Evolutionary conservation across 2,888 invertebrate species (phyloP).

Genomic region (Cremastinae sp.): DNA sequence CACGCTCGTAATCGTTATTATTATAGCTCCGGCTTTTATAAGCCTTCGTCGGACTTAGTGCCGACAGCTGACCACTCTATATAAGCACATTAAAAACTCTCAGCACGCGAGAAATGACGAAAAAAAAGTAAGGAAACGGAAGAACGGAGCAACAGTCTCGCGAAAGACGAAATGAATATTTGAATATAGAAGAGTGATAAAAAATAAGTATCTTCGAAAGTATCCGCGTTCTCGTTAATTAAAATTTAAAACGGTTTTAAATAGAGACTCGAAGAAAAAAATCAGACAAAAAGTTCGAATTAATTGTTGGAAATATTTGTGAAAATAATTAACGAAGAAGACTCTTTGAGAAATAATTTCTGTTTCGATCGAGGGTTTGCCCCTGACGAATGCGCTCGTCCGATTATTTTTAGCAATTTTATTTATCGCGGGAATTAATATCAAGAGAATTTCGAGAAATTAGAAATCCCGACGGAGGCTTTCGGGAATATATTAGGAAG

Average conservation of each 20-base stretch:
- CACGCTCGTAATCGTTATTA: slow-evolving; percentile 32
- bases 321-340: too few species aligned
- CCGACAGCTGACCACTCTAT: slow-evolving; percentile 71
- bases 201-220: too few species aligned
- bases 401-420: neutral
- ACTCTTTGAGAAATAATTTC: too few species aligned
- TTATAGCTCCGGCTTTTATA: slow-evolving; percentile 56
- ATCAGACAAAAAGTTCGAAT: too few species aligned
- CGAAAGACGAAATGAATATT: neutral
- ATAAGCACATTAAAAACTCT: slow-evolving; percentile 42
- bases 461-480: slow-evolving; percentile 22
- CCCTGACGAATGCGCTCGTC: slow-evolving; percentile 60
- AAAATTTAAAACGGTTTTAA: too few species aligned
- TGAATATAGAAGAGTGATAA: neutral
- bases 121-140: slow-evolving; percentile 3
- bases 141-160: slow-evolving; percentile 1
- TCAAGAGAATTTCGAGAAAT: neutral
- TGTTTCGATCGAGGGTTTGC: slow-evolving; percentile 71
- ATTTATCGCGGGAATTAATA: neutral
- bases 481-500: slow-evolving; percentile 52
- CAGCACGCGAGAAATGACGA: neutral
- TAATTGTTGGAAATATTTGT: too few species aligned
- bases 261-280: too few species aligned
- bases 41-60: slow-evolving; percentile 59
- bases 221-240: too few species aligned